phyloP scores from a whole-genome alignment of 2,113 vertebrate genomes.

The rat (Rattus norvegicus) region DNA sequence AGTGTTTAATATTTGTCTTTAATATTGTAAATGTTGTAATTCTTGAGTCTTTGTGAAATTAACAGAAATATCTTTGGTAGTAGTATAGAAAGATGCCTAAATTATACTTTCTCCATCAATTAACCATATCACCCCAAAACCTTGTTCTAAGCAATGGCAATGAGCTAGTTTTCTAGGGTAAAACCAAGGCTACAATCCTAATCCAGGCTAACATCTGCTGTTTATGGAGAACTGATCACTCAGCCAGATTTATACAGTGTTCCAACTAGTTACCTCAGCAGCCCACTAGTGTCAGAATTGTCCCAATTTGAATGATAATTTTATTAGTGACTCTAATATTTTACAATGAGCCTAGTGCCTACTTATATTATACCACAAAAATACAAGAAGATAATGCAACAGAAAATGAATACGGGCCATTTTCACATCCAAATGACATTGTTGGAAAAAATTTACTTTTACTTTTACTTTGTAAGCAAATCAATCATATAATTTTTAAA shows the following conservation, averaged over 20 bases:
- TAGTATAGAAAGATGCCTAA: background rate
- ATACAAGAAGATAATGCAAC: background rate
- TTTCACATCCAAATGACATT: background rate
- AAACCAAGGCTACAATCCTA: background rate
- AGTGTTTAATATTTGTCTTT: background rate
- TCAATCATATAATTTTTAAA: background rate
- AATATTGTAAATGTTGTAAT: background rate
- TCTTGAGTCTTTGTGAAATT: background rate
- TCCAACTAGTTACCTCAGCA: background rate
- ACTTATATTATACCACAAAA: background rate
- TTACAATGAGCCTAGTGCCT: background rate
- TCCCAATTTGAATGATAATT: background rate
- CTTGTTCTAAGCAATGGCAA: slow-evolving; percentile 11
- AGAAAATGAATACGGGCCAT: background rate
- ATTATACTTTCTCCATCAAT: background rate
- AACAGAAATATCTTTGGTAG: background rate
- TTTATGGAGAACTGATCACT: background rate
- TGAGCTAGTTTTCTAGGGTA: background rate
- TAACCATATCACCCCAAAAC: background rate
- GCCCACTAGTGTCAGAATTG: background rate
- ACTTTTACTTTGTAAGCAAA: background rate
- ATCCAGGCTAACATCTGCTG: background rate
- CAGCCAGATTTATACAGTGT: background rate
- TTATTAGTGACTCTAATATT: background rate
- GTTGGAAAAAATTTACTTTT: background rate